These are phyloP conservation scores for Lucinisca nassula DNA, from an alignment of 2,888 invertebrate genomes.

Conservation along the genomic window DNA sequence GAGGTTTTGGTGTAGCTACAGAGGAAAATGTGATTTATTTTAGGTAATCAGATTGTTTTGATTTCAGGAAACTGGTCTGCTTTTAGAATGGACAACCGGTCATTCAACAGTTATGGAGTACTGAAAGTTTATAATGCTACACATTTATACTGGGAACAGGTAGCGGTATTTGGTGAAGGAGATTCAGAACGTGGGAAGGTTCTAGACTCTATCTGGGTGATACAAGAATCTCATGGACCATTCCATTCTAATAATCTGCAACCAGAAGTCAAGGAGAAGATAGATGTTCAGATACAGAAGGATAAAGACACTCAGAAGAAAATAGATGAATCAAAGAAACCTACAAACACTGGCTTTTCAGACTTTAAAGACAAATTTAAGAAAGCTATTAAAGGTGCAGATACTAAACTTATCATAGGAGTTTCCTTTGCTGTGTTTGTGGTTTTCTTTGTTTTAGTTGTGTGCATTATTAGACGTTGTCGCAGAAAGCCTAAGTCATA, in stretches of 20 bases:
- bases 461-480: constrained; percentile 59
- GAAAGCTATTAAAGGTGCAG: constrained; percentile 60
- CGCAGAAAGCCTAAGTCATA: constrained; percentile 64
- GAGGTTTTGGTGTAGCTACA: too few relatives aligned
- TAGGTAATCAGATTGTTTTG: too few relatives aligned
- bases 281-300: constrained; percentile 55
- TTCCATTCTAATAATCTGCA: constrained; percentile 65
- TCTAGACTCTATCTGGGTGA: constrained; percentile 78
- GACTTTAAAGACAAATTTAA: constrained; percentile 41
- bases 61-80: constrained; percentile 79
- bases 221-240: constrained; percentile 77
- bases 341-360: constrained; percentile 36
- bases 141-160: constrained; percentile 78
- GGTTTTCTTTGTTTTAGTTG: constrained; percentile 59
- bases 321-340: constrained; percentile 38
- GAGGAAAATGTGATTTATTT: too few relatives aligned
- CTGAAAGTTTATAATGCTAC: constrained; percentile 76
- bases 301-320: constrained; percentile 50
- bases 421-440: constrained; percentile 65
- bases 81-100: constrained; percentile 67
- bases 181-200: too few relatives aligned
- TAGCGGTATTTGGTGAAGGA: constrained; percentile 51
- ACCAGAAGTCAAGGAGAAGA: constrained; percentile 64
- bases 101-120: constrained; percentile 75
- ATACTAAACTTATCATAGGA: constrained; percentile 65